phyloP scores from a whole-genome alignment of 2,888 invertebrate genomes.

The Epistrophella euchroma region DNA sequence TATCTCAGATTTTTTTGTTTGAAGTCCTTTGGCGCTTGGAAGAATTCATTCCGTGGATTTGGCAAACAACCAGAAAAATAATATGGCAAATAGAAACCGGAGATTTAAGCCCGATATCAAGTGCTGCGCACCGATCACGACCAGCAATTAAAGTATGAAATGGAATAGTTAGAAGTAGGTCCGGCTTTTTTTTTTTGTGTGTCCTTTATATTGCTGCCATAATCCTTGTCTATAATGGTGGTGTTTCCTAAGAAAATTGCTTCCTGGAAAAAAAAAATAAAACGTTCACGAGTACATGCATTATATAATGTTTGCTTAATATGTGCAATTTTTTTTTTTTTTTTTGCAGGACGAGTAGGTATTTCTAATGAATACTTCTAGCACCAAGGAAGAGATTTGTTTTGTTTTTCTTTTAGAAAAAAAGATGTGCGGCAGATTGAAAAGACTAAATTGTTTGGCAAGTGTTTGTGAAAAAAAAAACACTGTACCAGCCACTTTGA shows the following conservation, averaged over 20 bases:
- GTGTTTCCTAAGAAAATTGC: slow-evolving; percentile 24
- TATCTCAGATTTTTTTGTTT: slow-evolving; percentile 33
- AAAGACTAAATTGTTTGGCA: slow-evolving; percentile 33
- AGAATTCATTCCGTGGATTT: slow-evolving; percentile 54
- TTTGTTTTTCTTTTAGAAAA: background rate
- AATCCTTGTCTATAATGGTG: slow-evolving; percentile 31
- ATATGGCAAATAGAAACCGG: slow-evolving; percentile 71
- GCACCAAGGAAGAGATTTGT: background rate
- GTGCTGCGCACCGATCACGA: slow-evolving; percentile 65
- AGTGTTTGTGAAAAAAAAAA: background rate
- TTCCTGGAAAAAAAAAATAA: background rate
- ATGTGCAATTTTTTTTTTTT: slow-evolving; percentile 5
- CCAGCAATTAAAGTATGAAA: slow-evolving; percentile 68
- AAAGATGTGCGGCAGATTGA: slow-evolving; percentile 38
- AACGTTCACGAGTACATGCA: background rate
- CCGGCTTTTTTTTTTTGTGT: slow-evolving; percentile 16
- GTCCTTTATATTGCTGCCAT: slow-evolving; percentile 19
- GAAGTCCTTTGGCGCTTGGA: slow-evolving; percentile 48
- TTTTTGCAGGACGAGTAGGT: background rate
- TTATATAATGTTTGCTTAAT: slow-evolving; percentile 34
- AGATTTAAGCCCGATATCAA: slow-evolving; percentile 69
- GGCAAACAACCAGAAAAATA: slow-evolving; percentile 68
- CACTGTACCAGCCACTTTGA: background rate
- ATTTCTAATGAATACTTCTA: slow-evolving; percentile 5
- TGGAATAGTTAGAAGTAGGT: slow-evolving; percentile 65